A percentile compares a stretch with the other conserved stretches of the same genome.
Conservation (phyloP, 1,140 invertebrate genomes). For the Drosophila nasuta region DNA sequence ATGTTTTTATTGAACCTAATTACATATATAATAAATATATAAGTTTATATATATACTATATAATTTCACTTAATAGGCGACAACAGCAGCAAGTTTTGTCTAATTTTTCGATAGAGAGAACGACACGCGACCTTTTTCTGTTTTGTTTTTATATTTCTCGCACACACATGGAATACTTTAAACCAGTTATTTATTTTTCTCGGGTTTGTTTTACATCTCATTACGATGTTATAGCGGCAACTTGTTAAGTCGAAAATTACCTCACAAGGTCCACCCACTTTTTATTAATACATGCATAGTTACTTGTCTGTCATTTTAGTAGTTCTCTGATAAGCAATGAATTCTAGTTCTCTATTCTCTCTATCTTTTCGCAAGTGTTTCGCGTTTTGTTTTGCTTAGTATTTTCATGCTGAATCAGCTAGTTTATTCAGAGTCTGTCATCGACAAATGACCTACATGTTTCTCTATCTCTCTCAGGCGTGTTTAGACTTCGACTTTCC, state of each 20-base stretch:
- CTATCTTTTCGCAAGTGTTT: not conserved
- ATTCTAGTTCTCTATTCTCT: not conserved
- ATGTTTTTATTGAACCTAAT: conserved; percentile 41
- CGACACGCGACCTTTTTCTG: conserved; percentile 45
- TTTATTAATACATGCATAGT: not conserved
- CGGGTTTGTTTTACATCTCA: conserved; percentile 14
- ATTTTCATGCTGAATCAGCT: not conserved
- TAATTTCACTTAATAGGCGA: conserved; percentile 59
- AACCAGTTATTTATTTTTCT: conserved; percentile 33
- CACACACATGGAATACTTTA: conserved; percentile 7
- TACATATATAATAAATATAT: conserved; percentile 19
- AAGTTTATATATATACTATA: conserved; percentile 37
- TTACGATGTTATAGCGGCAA: conserved; percentile 1
- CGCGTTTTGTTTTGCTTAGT: not conserved
- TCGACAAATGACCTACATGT: not conserved
- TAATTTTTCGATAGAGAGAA: conserved; percentile 26
- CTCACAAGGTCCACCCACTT: conserved; percentile 15
- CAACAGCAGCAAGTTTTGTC: conserved; percentile 35
- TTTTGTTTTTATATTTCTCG: conserved; percentile 14
- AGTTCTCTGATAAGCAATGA: not conserved
- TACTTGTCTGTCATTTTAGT: not conserved
- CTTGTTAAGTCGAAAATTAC: conserved; percentile 16
- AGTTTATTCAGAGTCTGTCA: no score
- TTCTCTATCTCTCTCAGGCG: not conserved
- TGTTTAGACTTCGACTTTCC: not conserved